These are phyloP conservation scores for Microctonus aethiopoides DNA, from an alignment of 2,888 invertebrate genomes.

Conservation along the genomic window DNA sequence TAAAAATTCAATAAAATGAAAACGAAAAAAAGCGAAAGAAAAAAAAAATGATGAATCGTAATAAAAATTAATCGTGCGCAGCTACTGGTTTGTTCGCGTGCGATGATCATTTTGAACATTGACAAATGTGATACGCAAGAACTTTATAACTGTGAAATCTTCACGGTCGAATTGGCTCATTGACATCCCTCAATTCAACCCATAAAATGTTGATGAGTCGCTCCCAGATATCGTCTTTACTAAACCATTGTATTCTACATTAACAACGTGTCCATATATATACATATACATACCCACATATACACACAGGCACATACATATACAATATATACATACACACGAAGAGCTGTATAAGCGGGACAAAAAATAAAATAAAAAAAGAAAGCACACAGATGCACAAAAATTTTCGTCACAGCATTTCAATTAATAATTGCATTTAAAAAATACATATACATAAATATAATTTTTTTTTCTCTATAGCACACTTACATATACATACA, in stretches of 20 bases:
- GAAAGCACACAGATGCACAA: neutral
- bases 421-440: conserved; percentile 14
- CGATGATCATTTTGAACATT: too few relatives aligned
- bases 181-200: conserved; percentile 38
- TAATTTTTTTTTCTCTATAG: too few relatives aligned
- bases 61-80: too few relatives aligned
- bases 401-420: too few relatives aligned
- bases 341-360: neutral
- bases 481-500: neutral
- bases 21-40: conserved; percentile 11
- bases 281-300: neutral
- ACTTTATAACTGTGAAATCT: conserved; percentile 39
- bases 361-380: neutral
- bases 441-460: too few relatives aligned
- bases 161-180: conserved; percentile 51
- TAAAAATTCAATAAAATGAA: neutral
- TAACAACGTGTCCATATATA: too few relatives aligned
- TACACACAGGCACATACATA: neutral
- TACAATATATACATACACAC: neutral
- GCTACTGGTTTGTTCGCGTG: too few relatives aligned
- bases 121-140: too few relatives aligned
- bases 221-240: too few relatives aligned
- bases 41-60: too few relatives aligned
- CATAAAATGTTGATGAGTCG: too few relatives aligned
- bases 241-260: too few relatives aligned